Base-by-base conservation (phyloP, 1,140 invertebrate species). In the Hetaerina americana region DNA sequence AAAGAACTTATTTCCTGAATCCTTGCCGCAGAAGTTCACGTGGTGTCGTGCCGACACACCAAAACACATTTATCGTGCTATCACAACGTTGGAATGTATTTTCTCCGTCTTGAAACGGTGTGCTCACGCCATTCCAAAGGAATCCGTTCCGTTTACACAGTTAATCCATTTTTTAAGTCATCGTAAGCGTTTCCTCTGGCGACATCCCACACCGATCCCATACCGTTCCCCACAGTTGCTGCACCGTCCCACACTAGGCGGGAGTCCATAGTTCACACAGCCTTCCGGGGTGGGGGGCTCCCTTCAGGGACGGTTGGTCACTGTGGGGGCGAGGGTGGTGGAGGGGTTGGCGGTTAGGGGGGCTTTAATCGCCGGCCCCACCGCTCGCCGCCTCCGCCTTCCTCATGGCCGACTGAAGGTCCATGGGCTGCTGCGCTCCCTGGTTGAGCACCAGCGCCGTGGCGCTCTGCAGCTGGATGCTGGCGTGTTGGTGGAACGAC, bases 401-500 rank as follows among this genome's bases (percentile, higher is more conserved):
- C 18, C 67, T 18, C 5, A 70, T 18, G 5, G 40, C 70, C n/a
- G 26, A 29, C 18, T 70, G 70, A 15, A 70, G 18, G 29, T 29
- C 26, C 24, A 29, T 70, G n/a, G 70, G 70, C 40, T 70, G 70
- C 24, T 27, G 25, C 27, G 24, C 25, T 26, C 18, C 15, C 26
- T 27, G 26, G 26, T 69, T 69, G 5, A 27, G 26, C n/a, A 26
- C 26, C 22, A 28, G 26, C 15, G 68, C 68, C 10, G 68, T 27
- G 68, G n/a, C n/a, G 8, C 28, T 25, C 40, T 18, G 40, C 40
- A 18, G 40, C 1, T 27, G 28, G 28, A 8, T 40, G 5, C n/a
- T 24, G n/a, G 49, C 29, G 28, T 40, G 29, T 26, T 40, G 69
- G 40, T 66, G 72, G 68, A 70, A 29, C 15, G 28, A 40, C 40